Conservation (phyloP, 1,140 invertebrate species). For the Vanessa tameamea region DNA sequence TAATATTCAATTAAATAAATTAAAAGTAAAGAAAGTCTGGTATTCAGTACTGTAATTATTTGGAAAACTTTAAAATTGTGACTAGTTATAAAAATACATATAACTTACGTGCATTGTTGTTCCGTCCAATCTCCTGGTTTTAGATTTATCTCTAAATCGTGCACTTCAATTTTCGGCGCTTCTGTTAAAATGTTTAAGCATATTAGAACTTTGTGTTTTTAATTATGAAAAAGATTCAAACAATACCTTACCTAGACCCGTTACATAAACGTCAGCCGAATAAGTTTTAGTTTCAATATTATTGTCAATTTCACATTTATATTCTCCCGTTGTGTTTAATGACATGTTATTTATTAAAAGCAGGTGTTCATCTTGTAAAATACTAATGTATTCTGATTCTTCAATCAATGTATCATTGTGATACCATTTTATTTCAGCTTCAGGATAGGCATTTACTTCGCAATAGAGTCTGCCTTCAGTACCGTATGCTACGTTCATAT, state of each 20-base stretch:
- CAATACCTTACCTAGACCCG: conserved; percentile 53
- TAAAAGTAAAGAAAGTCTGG: conserved; percentile 14
- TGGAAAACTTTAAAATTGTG: no score
- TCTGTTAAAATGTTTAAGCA: conserved; percentile 44
- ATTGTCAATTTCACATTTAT: conserved; percentile 57
- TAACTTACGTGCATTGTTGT: conserved; percentile 56
- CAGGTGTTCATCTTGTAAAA: conserved; percentile 44
- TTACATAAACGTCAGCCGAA: conserved; percentile 50
- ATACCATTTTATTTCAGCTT: conserved; percentile 60
- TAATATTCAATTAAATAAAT: not conserved
- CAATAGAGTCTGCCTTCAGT: conserved; percentile 54
- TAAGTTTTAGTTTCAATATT: conserved; percentile 40
- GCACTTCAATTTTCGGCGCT: conserved; percentile 47
- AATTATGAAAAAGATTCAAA: not conserved
- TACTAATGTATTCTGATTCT: conserved; percentile 42
- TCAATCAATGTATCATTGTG: conserved; percentile 56
- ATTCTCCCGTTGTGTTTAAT: conserved; percentile 51
- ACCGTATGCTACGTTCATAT: conserved; percentile 57
- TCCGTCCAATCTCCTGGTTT: conserved; percentile 49
- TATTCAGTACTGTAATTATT: no score
- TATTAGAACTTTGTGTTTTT: no score
- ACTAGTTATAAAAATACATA: not conserved
- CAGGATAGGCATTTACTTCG: conserved; percentile 60
- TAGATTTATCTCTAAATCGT: conserved; percentile 44
- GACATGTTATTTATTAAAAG: conserved; percentile 62